A percentile compares a stretch with the other conserved stretches of the same genome.
Conservation (phyloP, 1,140 invertebrate genomes). For the Diachasma alloeum region DNA sequence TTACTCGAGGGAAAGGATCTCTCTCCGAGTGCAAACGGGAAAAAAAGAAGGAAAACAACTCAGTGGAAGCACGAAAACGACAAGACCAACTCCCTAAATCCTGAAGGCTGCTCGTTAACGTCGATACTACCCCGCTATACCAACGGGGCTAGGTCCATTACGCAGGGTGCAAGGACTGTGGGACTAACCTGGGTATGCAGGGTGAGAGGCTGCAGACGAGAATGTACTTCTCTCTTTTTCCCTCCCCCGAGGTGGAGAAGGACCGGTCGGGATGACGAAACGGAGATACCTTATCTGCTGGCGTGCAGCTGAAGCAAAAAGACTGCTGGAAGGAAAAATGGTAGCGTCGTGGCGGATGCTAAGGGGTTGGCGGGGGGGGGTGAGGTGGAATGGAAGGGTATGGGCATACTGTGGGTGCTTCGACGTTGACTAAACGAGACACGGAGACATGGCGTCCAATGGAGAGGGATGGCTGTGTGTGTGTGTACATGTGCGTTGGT, state of each 20-base stretch:
- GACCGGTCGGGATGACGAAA: slow-evolving; percentile 30
- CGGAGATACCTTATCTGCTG: slow-evolving; percentile 34
- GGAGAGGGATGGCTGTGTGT: slow-evolving; percentile 25
- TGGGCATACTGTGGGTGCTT: slow-evolving; percentile 40
- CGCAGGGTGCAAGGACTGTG: neutral
- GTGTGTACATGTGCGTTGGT: slow-evolving; percentile 30
- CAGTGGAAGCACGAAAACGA: neutral
- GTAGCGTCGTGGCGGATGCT: neutral
- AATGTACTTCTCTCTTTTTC: neutral
- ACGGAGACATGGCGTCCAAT: slow-evolving; percentile 49
- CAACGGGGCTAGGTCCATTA: neutral
- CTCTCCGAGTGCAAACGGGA: neutral
- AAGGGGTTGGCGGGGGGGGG: slow-evolving; percentile 1
- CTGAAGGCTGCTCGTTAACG: slow-evolving; percentile 25
- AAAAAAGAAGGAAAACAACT: slow-evolving; percentile 4
- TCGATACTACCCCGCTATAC: slow-evolving; percentile 11
- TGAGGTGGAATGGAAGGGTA: slow-evolving; percentile 16
- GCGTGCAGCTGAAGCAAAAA: slow-evolving; percentile 38
- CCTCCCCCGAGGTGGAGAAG: neutral
- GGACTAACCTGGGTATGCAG: neutral
- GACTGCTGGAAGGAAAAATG: slow-evolving; percentile 40
- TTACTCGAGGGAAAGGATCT: neutral
- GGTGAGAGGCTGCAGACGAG: neutral
- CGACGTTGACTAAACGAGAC: slow-evolving; percentile 56
- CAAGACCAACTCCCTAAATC: slow-evolving; percentile 24